phyloP scores from a whole-genome alignment of 35 echinoderm and acorn worm species.

The Stichopus chloronotus region DNA sequence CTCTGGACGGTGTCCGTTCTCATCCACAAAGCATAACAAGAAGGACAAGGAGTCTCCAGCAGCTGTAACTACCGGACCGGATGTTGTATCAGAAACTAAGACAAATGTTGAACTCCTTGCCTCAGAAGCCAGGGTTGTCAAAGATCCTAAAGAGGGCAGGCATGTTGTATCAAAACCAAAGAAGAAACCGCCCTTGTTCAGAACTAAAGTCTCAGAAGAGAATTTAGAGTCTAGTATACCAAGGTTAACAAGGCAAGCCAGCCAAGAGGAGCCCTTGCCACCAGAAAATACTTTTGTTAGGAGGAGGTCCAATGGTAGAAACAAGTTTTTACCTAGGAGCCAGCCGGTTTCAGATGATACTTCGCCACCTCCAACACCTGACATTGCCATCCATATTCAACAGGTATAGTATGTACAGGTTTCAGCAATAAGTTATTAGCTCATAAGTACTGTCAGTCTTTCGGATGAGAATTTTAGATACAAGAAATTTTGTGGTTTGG shows the following conservation, averaged over 20 bases:
- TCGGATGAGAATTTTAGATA: no score
- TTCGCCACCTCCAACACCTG: slow-evolving; percentile 82
- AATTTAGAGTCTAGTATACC: slow-evolving; percentile 60
- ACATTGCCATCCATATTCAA: slow-evolving; percentile 70
- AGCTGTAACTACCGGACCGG: background rate
- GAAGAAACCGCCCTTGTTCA: slow-evolving; percentile 50
- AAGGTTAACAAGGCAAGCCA: slow-evolving; percentile 73
- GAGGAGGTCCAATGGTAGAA: slow-evolving; percentile 68
- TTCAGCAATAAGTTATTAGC: no score
- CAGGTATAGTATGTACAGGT: background rate
- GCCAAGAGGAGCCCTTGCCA: slow-evolving; percentile 72
- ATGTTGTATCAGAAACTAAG: background rate
- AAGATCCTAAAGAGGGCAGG: background rate
- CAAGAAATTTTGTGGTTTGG: no score
- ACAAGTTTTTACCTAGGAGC: slow-evolving; percentile 70
- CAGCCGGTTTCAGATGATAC: slow-evolving; percentile 86
- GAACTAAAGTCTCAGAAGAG: slow-evolving; percentile 64
- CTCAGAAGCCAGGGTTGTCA: background rate
- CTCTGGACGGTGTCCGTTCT: background rate
- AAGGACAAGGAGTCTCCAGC: background rate
- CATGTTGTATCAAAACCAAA: slow-evolving; percentile 27
- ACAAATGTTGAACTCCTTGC: background rate
- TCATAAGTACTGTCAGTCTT: no score
- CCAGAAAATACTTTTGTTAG: slow-evolving; percentile 38
- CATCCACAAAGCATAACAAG: background rate